Conservation (phyloP, 2,888 invertebrate genomes). For the Drosophila meridionalis region DNA sequence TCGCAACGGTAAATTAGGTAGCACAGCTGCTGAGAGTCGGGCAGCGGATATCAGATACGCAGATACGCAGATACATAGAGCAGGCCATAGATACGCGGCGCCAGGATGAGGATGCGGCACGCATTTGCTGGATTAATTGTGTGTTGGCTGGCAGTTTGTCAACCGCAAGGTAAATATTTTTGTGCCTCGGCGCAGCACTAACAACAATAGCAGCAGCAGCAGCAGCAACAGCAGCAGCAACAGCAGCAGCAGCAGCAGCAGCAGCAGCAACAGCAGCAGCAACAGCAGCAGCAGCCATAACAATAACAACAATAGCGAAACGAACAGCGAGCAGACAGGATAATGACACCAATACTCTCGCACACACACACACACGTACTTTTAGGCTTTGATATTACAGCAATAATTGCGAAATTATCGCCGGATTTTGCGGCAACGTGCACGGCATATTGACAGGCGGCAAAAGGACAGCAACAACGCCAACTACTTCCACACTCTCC, state of each 20-base stretch:
- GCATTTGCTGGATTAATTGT: conserved; percentile 81
- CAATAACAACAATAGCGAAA: conserved; percentile 43
- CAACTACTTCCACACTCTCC: not conserved
- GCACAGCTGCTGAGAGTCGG: conserved; percentile 7
- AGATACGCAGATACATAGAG: not conserved
- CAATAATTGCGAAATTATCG: conserved; percentile 79
- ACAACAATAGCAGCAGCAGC: conserved; percentile 24
- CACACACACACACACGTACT: conserved; percentile 18
- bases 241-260: conserved; percentile 4
- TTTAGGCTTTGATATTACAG: conserved; percentile 69
- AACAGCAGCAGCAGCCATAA: conserved; percentile 19
- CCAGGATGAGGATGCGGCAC: conserved; percentile 66
- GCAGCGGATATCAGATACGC: conserved; percentile 19
- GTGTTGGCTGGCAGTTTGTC: conserved; percentile 79
- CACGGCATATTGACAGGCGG: conserved; percentile 54
- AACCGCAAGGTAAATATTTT: conserved; percentile 82
- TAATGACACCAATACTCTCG: conserved; percentile 34
- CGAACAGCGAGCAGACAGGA: conserved; percentile 37
- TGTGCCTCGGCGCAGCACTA: conserved; percentile 32
- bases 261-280: conserved; percentile 16
- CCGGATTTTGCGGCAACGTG: conserved; percentile 72
- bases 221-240: conserved; percentile 1
- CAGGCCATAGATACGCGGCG: conserved; percentile 13
- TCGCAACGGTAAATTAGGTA: conserved; percentile 66
- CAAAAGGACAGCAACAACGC: not conserved